Base-by-base conservation (phyloP, 2,888 invertebrate genomes). In the Apotomis capreana region DNA sequence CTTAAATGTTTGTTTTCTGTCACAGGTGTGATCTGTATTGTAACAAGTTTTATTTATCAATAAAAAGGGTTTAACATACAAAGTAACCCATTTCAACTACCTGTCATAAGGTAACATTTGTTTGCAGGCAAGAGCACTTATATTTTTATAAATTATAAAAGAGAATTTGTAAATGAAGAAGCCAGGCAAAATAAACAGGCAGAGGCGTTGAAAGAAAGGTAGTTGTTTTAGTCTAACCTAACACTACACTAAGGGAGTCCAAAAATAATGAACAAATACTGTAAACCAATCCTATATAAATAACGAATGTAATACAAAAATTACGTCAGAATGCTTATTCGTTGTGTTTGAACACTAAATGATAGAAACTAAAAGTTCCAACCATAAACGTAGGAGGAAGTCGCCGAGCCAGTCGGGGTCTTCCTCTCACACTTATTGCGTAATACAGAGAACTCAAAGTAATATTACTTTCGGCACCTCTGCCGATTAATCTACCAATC, bases 331-430 rank as follows among this genome's bases (percentile, higher is more conserved):
- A 84, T 78, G 78, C 79, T 78, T 82, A 82, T 88, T 91, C 88
- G 89, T 91, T 91, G 89, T 88, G 84, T 87, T 87, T 84, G 85
- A 89, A 88, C 84, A 87, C 83, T 84, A 79, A 81, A 80, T 72
- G 71, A 80, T 84, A 83, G 77, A 77, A 80, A 79, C 76, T 76
- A 75, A 67, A 68, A 65, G 69, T 63, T 57, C 73, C 49, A 55
- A 13, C 15, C 62, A 69, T 52, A 63, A 69, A 69, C 69, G 72
- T 74, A 62, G 73, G 58, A 73, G 59, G 51, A 46, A 60, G 52
- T 62, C 26, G 15, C 10, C 51, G 59, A 15, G 37, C 63, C 72
- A 46, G 72, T 54, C 51, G 44, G 44, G 8, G 58, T 40, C 71
- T 74, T 71, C 74, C 63, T 72, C 75, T 63, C 69, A 65, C 62